These are phyloP conservation scores for Hirundo rustica DNA, from an alignment of 2,797 vertebrate species.

Conservation along the genomic window DNA sequence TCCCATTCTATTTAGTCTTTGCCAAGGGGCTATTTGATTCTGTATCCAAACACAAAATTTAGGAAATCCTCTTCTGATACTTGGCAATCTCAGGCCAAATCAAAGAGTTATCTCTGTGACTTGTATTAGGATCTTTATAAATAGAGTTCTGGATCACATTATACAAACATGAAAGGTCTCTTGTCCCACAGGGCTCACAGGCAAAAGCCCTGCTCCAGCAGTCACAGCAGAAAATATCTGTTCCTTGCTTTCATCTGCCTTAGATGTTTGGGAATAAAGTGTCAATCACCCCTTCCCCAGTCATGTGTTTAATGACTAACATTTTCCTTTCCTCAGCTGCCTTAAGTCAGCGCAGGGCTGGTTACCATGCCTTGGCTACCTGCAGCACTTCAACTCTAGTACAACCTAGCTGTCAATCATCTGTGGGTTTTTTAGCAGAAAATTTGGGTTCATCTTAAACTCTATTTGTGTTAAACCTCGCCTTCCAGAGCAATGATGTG, in stretches of 20 bases:
- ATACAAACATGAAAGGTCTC: not conserved
- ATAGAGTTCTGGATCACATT: not conserved
- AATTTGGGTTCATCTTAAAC: not conserved
- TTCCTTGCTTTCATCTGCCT: not conserved
- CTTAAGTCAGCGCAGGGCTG: not conserved
- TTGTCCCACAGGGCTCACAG: not conserved
- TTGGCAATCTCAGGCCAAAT: not conserved
- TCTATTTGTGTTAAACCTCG: not conserved
- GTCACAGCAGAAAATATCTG: not conserved
- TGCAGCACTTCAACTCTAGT: not conserved
- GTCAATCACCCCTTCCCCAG: not conserved
- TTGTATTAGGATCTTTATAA: not conserved
- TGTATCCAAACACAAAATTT: not conserved
- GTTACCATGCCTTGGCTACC: not conserved
- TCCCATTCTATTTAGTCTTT: not conserved
- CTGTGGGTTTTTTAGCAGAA: not conserved
- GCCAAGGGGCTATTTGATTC: conserved; percentile 1
- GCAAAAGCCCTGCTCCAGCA: not conserved
- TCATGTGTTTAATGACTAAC: not conserved
- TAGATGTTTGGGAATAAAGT: not conserved
- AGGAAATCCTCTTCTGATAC: conserved; percentile 9
- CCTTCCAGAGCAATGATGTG: not conserved
- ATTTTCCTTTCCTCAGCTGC: not conserved
- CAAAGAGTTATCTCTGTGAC: not conserved
- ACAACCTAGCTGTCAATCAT: not conserved